phyloP scores from a whole-genome alignment of 2,888 invertebrate genomes.

The Augiades crinisus region DNA sequence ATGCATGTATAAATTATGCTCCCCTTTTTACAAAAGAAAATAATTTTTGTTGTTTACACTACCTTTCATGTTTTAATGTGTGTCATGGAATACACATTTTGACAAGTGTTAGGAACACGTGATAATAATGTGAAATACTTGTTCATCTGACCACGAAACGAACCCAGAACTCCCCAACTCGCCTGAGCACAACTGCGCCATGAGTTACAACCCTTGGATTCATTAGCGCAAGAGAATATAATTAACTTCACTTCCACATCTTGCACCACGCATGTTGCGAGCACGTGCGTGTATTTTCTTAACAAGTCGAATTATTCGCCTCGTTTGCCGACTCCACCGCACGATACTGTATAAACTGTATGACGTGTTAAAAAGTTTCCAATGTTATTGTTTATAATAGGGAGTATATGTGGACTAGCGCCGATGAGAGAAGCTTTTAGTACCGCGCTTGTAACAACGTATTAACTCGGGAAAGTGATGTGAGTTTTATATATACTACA shows the following conservation, averaged over 20 bases:
- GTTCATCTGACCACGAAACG: too few species aligned
- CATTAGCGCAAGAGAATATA: constrained; percentile 26
- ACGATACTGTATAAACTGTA: constrained; percentile 47
- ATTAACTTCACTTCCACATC: constrained; percentile 32
- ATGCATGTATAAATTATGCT: too few species aligned
- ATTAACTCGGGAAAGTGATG: constrained; percentile 7
- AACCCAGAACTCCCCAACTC: too few species aligned
- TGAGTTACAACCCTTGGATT: background rate
- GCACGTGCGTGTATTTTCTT: constrained; percentile 72
- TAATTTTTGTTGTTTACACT: too few species aligned
- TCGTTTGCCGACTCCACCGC: constrained; percentile 48
- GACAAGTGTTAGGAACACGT: too few species aligned
- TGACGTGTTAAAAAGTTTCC: constrained; percentile 75
- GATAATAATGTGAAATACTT: too few species aligned
- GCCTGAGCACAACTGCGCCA: too few species aligned
- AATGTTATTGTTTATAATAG: constrained; percentile 74
- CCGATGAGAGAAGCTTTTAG: constrained; percentile 70
- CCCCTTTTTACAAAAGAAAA: too few species aligned
- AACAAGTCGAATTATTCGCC: constrained; percentile 74
- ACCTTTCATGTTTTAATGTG: too few species aligned
- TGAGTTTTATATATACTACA: constrained; percentile 1
- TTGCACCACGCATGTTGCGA: constrained; percentile 32
- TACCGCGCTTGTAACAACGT: constrained; percentile 14
- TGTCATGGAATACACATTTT: too few species aligned
- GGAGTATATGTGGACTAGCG: constrained; percentile 56